Base-by-base conservation (phyloP, 2,888 invertebrate species). In the Andrena chrysosceles region DNA sequence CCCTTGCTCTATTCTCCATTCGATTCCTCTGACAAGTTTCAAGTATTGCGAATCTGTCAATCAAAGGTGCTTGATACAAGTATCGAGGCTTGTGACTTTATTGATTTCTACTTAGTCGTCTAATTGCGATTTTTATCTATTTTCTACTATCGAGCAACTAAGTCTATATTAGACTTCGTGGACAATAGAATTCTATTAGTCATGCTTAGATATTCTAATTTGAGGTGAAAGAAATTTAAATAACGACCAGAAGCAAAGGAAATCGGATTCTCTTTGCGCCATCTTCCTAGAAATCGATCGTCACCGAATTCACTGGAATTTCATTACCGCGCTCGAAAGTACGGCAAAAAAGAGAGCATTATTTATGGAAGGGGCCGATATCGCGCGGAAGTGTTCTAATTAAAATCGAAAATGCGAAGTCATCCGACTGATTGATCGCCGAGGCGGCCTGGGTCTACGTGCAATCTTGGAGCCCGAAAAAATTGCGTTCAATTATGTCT, bases 341-440 rank as follows among this genome's bases (percentile, higher is more conserved):
- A 2, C 35, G 29, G 56, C 20, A 33, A 81, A 77, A 63, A 67
- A 33, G 33, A 67, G 73, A 73, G 73, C 72, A 79, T 81, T 79
- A 81, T 81, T 81, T 81, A 81, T 81, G 81, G 56, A 73, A 13
- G 54, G 33, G 48, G 52, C 62, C 81, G 72, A 81, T 81, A 69
- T 29, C 10, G 62, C 62, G 54, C 73, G 81, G 81, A 81, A 81
- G 81, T 62, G 80, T 79, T 81, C 79, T 79, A 81, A 81, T 81
- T 81, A 81, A 81, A 81, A 79, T 79, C 73, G 73, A 81, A 81
- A 81, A 68, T 62, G 69, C 54, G 33, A 54, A 73, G 81, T 81
- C 81, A 81, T 73, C 73, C 42, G 20, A 64, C 80, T 79, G 80
- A 81, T 81, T 81, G 79, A 81, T 81, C 80, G 80, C 49, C 64